A percentile compares a stretch with the other conserved stretches of the same genome.
Evolutionary conservation across 1,140 invertebrate genomes (phyloP).

Genomic region (Brachionus paranguensis): DNA sequence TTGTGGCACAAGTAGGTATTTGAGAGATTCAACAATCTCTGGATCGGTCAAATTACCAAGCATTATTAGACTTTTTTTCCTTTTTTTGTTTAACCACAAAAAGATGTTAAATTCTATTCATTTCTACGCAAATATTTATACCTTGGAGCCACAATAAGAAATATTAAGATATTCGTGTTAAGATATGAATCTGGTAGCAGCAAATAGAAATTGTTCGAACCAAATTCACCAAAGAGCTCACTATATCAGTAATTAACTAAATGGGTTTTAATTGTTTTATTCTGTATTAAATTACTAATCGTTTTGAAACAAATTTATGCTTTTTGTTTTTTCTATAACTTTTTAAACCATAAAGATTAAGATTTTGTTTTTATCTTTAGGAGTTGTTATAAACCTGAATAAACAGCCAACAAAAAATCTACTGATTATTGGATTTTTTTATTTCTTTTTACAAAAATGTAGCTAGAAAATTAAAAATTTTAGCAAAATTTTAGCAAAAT

Average conservation of each 20-base stretch:
- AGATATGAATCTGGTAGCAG: not conserved
- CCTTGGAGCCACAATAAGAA: not conserved
- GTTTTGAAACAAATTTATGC: not conserved
- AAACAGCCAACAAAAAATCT: too few relatives aligned
- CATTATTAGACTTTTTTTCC: not conserved
- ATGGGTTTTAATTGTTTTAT: not conserved
- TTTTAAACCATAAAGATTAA: not conserved
- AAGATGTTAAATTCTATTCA: not conserved
- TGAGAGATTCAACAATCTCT: conserved; percentile 38
- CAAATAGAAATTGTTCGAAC: not conserved
- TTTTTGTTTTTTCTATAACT: not conserved
- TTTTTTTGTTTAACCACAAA: not conserved
- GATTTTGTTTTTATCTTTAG: not conserved
- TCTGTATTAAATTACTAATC: not conserved
- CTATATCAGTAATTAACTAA: not conserved
- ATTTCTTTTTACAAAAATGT: too few relatives aligned
- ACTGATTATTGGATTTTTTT: too few relatives aligned
- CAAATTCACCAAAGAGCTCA: not conserved
- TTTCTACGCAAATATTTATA: not conserved
- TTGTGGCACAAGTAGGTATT: conserved; percentile 29
- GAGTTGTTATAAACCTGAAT: not conserved
- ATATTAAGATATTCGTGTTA: not conserved
- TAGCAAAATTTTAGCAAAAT: too few relatives aligned
- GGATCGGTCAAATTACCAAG: conserved; percentile 28
- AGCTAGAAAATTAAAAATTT: too few relatives aligned